Evolutionary conservation across 2,888 invertebrate species (phyloP).

Genomic region (Acronicta leporina): DNA sequence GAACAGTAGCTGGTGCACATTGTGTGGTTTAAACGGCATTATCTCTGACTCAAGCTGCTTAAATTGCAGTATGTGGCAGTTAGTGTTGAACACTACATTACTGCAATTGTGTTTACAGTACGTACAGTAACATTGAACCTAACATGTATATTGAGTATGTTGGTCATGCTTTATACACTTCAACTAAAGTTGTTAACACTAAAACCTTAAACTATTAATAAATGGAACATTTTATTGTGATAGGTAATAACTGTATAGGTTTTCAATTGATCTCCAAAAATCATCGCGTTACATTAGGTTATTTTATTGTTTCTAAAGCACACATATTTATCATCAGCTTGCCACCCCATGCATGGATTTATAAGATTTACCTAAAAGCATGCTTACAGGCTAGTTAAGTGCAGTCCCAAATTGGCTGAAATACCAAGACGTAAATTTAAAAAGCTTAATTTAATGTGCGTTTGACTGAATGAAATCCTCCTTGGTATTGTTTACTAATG

Average conservation of each 20-base stretch:
- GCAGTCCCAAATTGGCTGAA: slow-evolving; percentile 15
- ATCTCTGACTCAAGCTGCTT: slow-evolving; percentile 68
- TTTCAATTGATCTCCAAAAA: not conserved
- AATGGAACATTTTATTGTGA: slow-evolving; percentile 11
- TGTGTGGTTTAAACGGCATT: slow-evolving; percentile 70
- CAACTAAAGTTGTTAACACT: not conserved
- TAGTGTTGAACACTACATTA: slow-evolving; percentile 31
- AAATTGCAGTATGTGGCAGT: slow-evolving; percentile 53
- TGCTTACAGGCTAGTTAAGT: slow-evolving; percentile 31
- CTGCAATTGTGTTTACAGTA: slow-evolving; percentile 26
- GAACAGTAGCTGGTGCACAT: slow-evolving; percentile 73
- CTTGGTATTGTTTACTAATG: slow-evolving; percentile 10
- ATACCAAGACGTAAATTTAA: not conserved
- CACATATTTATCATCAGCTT: slow-evolving; percentile 23
- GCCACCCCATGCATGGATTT: slow-evolving; percentile 30
- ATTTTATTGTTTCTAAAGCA: slow-evolving; percentile 28
- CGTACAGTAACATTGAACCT: slow-evolving; percentile 5
- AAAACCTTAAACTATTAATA: slow-evolving; percentile 12
- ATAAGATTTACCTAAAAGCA: slow-evolving; percentile 33
- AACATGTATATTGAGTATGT: slow-evolving; percentile 17
- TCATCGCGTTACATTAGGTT: slow-evolving; percentile 14
- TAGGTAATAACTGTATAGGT: not conserved
- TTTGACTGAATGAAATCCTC: not conserved
- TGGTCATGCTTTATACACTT: slow-evolving; percentile 4
- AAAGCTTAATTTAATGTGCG: not conserved